phyloP scores from a whole-genome alignment of 2,113 vertebrate genomes.

The Chionodraco myersi region DNA sequence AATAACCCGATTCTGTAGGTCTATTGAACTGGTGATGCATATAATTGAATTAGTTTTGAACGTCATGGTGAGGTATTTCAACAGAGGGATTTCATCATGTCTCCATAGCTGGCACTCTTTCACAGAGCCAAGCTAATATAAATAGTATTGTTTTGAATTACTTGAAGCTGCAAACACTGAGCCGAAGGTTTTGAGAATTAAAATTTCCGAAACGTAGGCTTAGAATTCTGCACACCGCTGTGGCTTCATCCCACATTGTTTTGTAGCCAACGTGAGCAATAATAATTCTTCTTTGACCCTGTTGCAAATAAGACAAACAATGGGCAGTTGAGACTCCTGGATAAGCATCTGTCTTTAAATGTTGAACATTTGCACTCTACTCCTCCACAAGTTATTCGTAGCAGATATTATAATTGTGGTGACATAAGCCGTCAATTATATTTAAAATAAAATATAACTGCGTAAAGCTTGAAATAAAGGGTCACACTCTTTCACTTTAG shows the following conservation, averaged over 20 bases:
- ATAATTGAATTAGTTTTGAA: slow-evolving; percentile 80
- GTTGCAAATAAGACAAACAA: not conserved
- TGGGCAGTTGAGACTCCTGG: not conserved
- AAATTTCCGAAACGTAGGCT: slow-evolving; percentile 31
- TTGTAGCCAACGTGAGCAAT: not conserved
- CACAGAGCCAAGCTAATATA: slow-evolving; percentile 52
- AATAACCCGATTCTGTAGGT: slow-evolving; percentile 76
- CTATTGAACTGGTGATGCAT: slow-evolving; percentile 75
- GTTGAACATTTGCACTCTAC: not conserved
- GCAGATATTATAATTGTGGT: slow-evolving; percentile 21
- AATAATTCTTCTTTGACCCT: slow-evolving; percentile 1
- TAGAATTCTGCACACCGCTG: not conserved
- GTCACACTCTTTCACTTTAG: not conserved
- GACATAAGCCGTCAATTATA: slow-evolving; percentile 25
- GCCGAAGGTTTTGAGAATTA: slow-evolving; percentile 34
- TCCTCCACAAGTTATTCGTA: slow-evolving; percentile 11
- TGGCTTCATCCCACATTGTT: slow-evolving; percentile 12
- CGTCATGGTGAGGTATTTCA: slow-evolving; percentile 66
- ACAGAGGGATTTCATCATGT: slow-evolving; percentile 68
- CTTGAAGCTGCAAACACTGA: slow-evolving; percentile 42
- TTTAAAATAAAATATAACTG: slow-evolving; percentile 3
- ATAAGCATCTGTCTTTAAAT: slow-evolving; percentile 4
- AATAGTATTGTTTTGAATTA: slow-evolving; percentile 61
- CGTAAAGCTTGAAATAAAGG: not conserved
- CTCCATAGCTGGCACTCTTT: slow-evolving; percentile 47